Evolutionary conservation across 1,140 invertebrate genomes (phyloP).

Genomic region (Cydia splendana): DNA sequence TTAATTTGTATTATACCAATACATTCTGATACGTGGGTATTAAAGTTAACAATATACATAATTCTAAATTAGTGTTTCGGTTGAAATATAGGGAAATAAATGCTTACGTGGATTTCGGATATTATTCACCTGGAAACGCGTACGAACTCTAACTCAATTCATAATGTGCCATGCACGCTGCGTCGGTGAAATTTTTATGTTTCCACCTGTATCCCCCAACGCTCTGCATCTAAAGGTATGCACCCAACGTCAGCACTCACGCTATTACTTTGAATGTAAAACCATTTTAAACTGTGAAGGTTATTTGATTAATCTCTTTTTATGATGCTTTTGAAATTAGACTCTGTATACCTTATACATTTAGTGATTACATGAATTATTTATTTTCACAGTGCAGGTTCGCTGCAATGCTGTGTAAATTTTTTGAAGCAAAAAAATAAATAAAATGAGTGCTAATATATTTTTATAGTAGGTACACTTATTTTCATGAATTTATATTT

Average conservation of each 20-base stretch:
- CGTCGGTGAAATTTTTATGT: slow-evolving; percentile 50
- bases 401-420: no score
- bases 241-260: slow-evolving; percentile 47
- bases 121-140: slow-evolving; percentile 16
- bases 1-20: background rate
- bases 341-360: background rate
- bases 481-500: slow-evolving; percentile 46
- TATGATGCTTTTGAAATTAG: background rate
- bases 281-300: slow-evolving; percentile 14
- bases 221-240: slow-evolving; percentile 43
- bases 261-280: slow-evolving; percentile 47
- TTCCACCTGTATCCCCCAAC: slow-evolving; percentile 36
- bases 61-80: background rate
- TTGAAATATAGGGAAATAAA: background rate
- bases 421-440: no score
- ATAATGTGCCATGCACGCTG: slow-evolving; percentile 55
- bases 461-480: no score
- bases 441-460: no score
- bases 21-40: background rate
- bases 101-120: background rate
- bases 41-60: no score
- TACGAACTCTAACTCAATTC: slow-evolving; percentile 66
- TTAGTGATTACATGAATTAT: slow-evolving; percentile 38
- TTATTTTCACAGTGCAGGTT: no score
- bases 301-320: slow-evolving; percentile 11